Conservation (phyloP, 2,888 invertebrate genomes). For the Caenorhabditis doughertyi region DNA sequence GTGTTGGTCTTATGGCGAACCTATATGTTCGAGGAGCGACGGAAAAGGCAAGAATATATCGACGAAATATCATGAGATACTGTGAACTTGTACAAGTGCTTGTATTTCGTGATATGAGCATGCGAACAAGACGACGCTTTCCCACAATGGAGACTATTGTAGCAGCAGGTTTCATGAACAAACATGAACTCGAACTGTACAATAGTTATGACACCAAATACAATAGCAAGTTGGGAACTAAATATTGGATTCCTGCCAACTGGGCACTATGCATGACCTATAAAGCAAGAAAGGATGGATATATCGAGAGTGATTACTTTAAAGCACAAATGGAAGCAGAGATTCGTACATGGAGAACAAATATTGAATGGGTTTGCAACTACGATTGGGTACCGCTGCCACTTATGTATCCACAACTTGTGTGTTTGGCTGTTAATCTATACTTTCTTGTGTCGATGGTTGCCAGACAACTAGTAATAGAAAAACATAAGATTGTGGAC, state of each 20-base stretch:
- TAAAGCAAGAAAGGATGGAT: constrained; percentile 73
- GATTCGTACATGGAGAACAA: constrained; percentile 71
- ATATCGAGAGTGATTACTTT: constrained; percentile 74
- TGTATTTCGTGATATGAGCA: constrained; percentile 73
- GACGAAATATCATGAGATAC: constrained; percentile 70
- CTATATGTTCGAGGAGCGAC: constrained; percentile 70
- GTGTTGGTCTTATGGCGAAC: constrained; percentile 73
- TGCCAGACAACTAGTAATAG: constrained; percentile 75
- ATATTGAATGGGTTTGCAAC: constrained; percentile 75
- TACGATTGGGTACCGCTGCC: constrained; percentile 75
- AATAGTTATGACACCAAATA: constrained; percentile 64
- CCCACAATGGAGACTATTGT: constrained; percentile 73
- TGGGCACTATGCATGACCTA: constrained; percentile 74
- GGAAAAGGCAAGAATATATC: constrained; percentile 67
- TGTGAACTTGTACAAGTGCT: constrained; percentile 71
- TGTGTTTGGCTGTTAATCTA: constrained; percentile 77
- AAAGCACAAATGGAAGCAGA: constrained; percentile 67
- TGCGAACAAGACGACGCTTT: constrained; percentile 69
- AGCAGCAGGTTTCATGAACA: constrained; percentile 72
- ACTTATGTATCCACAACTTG: constrained; percentile 73
- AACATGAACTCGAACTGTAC: constrained; percentile 69
- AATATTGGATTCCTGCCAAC: constrained; percentile 75
- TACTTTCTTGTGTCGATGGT: constrained; percentile 79
- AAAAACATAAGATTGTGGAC: constrained; percentile 63
- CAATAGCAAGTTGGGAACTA: constrained; percentile 56